These are phyloP conservation scores for Litocranius walleri DNA, from an alignment of 2,113 vertebrate genomes.

Conservation along the genomic window DNA sequence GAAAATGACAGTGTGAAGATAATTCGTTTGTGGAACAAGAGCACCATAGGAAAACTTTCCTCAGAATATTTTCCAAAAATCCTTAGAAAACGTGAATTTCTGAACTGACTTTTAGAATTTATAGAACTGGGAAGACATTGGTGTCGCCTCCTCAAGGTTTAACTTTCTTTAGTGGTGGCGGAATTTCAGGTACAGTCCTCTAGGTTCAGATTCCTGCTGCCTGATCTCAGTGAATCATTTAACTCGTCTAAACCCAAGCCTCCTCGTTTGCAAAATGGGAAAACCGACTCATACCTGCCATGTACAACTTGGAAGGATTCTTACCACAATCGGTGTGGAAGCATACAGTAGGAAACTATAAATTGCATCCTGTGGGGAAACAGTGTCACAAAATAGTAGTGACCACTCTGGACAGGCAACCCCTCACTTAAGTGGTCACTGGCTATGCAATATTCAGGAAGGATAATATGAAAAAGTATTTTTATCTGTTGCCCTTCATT, in stretches of 20 bases:
- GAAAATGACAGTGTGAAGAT: not conserved
- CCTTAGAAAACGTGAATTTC: not conserved
- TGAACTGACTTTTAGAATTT: not conserved
- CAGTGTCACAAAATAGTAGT: fast-evolving
- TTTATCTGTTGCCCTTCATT: not conserved
- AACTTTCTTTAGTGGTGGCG: not conserved
- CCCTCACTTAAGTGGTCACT: not conserved
- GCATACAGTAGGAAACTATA: fast-evolving
- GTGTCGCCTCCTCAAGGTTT: not conserved
- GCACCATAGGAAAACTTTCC: not conserved
- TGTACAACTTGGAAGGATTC: not conserved
- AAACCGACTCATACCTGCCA: not conserved
- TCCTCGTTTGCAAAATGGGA: not conserved
- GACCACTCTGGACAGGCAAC: not conserved
- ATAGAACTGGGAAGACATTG: not conserved
- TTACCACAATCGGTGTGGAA: fast-evolving
- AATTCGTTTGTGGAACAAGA: not conserved
- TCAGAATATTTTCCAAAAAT: not conserved
- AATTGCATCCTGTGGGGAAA: fast-evolving
- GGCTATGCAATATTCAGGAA: fast-evolving
- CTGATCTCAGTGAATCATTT: not conserved
- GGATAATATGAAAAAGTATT: not conserved
- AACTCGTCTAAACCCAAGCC: not conserved
- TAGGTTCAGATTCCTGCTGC: not conserved
- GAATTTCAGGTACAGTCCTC: not conserved